Base-by-base conservation (phyloP, 2,888 invertebrate genomes). In the Flabesymbios commensalis region DNA sequence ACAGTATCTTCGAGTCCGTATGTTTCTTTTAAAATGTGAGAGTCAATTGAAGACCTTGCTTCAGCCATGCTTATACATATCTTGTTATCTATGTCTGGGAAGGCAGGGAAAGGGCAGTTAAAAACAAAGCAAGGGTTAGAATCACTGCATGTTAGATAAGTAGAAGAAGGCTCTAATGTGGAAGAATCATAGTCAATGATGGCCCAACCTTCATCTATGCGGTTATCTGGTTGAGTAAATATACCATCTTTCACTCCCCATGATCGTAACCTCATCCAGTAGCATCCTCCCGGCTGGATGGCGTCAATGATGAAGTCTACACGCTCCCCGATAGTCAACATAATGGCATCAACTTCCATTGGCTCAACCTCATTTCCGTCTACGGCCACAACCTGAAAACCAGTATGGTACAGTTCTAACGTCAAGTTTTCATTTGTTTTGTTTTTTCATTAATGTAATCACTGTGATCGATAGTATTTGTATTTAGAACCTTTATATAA, bases 231-330 rank as follows among this genome's bases (percentile, higher is more conserved):
- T 10, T n/a, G n/a, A 3, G 41, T n/a, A n/a, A 47, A 31, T 3
- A 22, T 19, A 19, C 55, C 55, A 32, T 33, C 33, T 19, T 33
- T 47, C 17, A 45, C 19, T 29, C 63, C 4, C 41, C 74, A 47
- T 3, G 72, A 71, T 49, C 70, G 56, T 2, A 67, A 70, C 2
- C 75, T 51, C 4, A 78, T 68, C 77, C 75, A 76, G 59, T 76
- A 78, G 51, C 72, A 73, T 1, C 52, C 68, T 0, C 62, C 59
- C 1, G 52, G n/a, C 42, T 71, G 56, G 47, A 70, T 64, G 5
- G 77, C 70, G 4, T 32, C 52, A 0, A 78, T 36, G 7, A 72
- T 61, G 47, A 78, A 70, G 59, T 78, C 77, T 48, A 66, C 67
- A 26, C 73, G 63, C 59, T 78, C 76, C 0, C 78, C 78, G 1